Base-by-base conservation (phyloP, 1,140 invertebrate genomes). In the Tyrophagus putrescentiae region DNA sequence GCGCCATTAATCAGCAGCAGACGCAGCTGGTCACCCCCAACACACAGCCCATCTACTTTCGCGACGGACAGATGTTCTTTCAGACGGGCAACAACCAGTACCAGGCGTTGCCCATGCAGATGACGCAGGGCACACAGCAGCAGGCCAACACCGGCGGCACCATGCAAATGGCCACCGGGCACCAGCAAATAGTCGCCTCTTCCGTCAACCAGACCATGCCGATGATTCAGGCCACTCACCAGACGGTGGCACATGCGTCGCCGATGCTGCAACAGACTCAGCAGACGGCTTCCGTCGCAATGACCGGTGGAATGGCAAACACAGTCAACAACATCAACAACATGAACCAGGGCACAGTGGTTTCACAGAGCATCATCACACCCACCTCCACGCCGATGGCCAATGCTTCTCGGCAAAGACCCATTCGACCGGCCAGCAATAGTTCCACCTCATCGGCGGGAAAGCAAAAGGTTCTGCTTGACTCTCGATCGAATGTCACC, bases 1-100 rank as follows among this genome's bases (percentile, higher is more conserved):
- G 11, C 18, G 31, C 13, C 18, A 18, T 54, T 7, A 45, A 28
- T 45, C 57, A 41, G 18, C 39, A 45, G 34, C 23, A 7, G 25
- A 44, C 57, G 7, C 57, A 44, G 25, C 16, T 59, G 13, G 27
- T 45, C 16, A 21, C 57, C 9, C 57, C 36, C 3, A 59, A 45
- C 32, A 45, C 41, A 4, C 57, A 41, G 9, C 52, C 6, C 9
- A 59, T 59, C 25, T 59, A 45, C 5, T 5, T 59, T 25, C 57
- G 57, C 29, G 33, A 21, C 23, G 57, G 57, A 7, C 56, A 57
- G 27, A 60, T 54, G 59, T 36, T 50, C 7, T 36, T 60, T 21
- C 48, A 57, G 29, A 50, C 59, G 23, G 48, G 42, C 5, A 60
- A 60, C 50, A 53, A 56, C 25, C 59, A 60, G 27, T 44, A 41